Conservation (phyloP, 2,888 invertebrate species). For the Drosophila borborema region DNA sequence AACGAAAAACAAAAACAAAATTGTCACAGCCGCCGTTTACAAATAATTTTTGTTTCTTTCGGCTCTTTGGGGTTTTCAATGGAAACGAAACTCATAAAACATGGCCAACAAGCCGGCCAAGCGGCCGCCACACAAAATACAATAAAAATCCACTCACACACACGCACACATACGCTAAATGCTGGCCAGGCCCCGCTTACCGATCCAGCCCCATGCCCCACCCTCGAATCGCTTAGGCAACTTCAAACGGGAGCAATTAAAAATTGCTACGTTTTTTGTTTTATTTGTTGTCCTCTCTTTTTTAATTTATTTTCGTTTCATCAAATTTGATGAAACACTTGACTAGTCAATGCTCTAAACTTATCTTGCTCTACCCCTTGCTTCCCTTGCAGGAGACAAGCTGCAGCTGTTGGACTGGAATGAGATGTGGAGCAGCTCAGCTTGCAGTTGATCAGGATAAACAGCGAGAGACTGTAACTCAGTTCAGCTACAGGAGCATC, state of each 20-base stretch:
- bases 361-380: conserved; percentile 8
- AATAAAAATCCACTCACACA: conserved; percentile 60
- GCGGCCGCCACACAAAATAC: conserved; percentile 60
- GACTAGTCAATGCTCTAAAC: conserved; percentile 31
- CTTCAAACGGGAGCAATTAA: conserved; percentile 73
- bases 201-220: conserved; percentile 36
- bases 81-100: conserved; percentile 80
- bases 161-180: conserved; percentile 22
- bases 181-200: conserved; percentile 53
- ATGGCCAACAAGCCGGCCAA: conserved; percentile 68
- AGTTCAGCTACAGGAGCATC: too few relatives aligned
- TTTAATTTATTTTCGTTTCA: conserved; percentile 9
- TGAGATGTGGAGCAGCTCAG: too few relatives aligned
- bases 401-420: background rate
- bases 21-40: conserved; percentile 79
- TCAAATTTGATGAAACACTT: conserved; percentile 38
- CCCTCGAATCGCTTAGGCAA: conserved; percentile 42
- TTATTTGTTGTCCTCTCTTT: background rate
- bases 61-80: conserved; percentile 78
- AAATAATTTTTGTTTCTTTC: conserved; percentile 76
- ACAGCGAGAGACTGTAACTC: background rate
- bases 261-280: conserved; percentile 61
- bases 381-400: background rate
- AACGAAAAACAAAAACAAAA: conserved; percentile 48
- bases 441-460: background rate